phyloP scores from a whole-genome alignment of 2,113 vertebrate species.

The Tauraco erythrolophus region DNA sequence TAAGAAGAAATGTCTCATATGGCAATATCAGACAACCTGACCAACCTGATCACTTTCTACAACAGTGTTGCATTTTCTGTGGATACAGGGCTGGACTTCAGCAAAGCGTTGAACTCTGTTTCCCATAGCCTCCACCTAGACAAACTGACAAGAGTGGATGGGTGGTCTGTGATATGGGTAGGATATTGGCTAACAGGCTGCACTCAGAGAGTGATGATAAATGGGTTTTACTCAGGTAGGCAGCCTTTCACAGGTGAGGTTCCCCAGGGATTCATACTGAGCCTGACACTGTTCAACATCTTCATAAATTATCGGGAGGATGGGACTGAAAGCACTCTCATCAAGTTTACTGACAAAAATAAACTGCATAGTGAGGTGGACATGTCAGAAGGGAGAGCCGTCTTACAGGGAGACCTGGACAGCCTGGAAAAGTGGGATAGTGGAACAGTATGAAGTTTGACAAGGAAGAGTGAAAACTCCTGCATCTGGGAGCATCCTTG shows the following conservation, averaged over 20 bases:
- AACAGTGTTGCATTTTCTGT: not conserved
- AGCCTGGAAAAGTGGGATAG: rapidly evolving
- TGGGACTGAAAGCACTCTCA: not conserved
- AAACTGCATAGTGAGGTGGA: not conserved
- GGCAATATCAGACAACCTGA: not conserved
- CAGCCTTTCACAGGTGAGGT: not conserved
- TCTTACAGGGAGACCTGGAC: not conserved
- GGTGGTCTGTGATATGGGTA: not conserved
- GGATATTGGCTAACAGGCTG: not conserved
- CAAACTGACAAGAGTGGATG: not conserved
- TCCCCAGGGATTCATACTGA: not conserved
- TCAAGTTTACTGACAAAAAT: not conserved
- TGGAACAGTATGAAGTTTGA: not conserved
- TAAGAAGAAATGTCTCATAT: not conserved
- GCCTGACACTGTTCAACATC: not conserved
- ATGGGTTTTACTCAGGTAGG: not conserved
- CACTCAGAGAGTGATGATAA: not conserved
- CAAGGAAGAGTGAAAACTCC: not conserved
- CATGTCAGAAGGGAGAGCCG: not conserved
- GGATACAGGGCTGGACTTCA: not conserved
- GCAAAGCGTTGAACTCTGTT: rapidly evolving
- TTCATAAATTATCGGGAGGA: not conserved
- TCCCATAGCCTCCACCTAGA: not conserved
- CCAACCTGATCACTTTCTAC: not conserved
- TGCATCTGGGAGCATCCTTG: not conserved